Evolutionary conservation across 1,140 invertebrate genomes (phyloP), one percentile per base, ranked within the genome.

Genomic region (Drosophila melanica): DNA sequence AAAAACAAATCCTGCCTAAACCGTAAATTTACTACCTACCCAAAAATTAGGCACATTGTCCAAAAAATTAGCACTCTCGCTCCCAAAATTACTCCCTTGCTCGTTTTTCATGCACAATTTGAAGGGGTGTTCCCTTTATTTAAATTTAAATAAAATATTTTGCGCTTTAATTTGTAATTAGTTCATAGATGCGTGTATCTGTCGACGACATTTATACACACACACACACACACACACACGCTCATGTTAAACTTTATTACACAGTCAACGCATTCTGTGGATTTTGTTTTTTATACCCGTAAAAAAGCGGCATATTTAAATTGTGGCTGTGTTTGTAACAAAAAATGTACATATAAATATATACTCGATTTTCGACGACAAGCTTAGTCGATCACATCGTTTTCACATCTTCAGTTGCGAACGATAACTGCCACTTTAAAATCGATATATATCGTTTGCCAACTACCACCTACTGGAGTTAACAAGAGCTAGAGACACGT

Each of bases 101-200:
- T n/a, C 5, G 2, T 11, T 7, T n/a, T 41, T 14, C 39, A 14
- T n/a, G n/a, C 5, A n/a, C n/a, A 41, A n/a, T 41, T 41, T 14
- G 39, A 14, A 12, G 20, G 37, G 12, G 5, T 5, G n/a, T 35
- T 41, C 39, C n/a, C 39, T n/a, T n/a, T n/a, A 2, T 81, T 45
- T 7, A 27, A 48, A 39, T 48, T 16, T 11, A 30, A 59, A 41
- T 50, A 44, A 58, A 48, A 35, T 41, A 67, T 69, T 54, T 55
- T 47, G 50, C 27, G 50, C 14, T 35, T 33, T 11, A 9, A 44
- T 64, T 47, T 54, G 50, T 45, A 54, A 70, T 70, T 57, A 70
- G 60, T 64, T 64, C 51, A 63, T 63, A 50, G 59, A 64, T 18
- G 37, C 12, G 37, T 53, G 4, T 42, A 27, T 9, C 30, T 41